These are phyloP conservation scores for Lottia gigantea DNA, from an alignment of 2,888 invertebrate species.

Conservation along the genomic window DNA sequence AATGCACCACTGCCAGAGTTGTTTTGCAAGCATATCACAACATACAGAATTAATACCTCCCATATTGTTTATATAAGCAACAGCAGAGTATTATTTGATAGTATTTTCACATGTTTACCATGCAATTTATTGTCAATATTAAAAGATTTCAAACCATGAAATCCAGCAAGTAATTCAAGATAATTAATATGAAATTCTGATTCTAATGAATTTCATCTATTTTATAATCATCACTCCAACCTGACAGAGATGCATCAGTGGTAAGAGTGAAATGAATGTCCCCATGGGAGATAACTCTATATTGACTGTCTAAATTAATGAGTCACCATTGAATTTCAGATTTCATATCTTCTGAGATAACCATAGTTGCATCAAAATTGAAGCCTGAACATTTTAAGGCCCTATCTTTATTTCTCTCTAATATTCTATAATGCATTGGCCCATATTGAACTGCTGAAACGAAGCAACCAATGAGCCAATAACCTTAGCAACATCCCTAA, in stretches of 20 bases:
- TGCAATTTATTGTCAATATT: neutral
- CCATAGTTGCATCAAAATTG: neutral
- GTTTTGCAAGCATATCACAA: neutral
- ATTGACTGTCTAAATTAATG: neutral
- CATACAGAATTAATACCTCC: neutral
- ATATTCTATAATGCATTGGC: neutral
- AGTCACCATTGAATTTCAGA: neutral
- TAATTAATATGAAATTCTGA: neutral
- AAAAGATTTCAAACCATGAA: neutral
- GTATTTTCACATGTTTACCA: neutral
- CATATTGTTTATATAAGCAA: neutral
- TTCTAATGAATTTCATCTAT: neutral
- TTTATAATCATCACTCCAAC: neutral
- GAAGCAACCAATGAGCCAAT: neutral
- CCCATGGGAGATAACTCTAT: neutral
- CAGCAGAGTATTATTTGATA: neutral
- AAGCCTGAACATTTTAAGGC: neutral
- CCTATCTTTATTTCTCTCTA: neutral
- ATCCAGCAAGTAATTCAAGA: neutral
- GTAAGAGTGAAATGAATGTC: neutral
- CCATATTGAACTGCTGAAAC: slow-evolving; percentile 2
- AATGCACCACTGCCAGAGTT: slow-evolving; percentile 1
- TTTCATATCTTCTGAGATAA: neutral
- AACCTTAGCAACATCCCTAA: neutral
- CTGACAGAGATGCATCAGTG: neutral